Evolutionary conservation across 2,797 vertebrate genomes (phyloP), one percentile per base, ranked within the genome.

Genomic region (Emys orbicularis): DNA sequence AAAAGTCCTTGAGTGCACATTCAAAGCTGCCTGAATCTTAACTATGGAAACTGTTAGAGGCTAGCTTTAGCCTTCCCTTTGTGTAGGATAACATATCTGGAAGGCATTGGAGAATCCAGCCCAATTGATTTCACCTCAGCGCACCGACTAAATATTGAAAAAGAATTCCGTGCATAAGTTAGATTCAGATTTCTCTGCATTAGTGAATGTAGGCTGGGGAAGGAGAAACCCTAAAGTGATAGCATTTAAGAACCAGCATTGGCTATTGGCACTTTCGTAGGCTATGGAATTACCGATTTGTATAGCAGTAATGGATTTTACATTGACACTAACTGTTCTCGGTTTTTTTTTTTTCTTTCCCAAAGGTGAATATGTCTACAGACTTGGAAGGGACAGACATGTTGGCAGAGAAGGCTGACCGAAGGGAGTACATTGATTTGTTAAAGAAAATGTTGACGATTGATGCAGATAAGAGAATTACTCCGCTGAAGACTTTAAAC

Each of bases 361-460:
- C 15, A 50, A 94, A 99, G 99, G 99, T 99, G 97, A 99, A 99
- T 98, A 99, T 99, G 99, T 98, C 98, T 93, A 99, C 99, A 31
- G 99, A 98, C 97, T 98, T 99, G 97, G 99, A 99, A 94, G 99
- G 99, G 92, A 99, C 99, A 0, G 99, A 99, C 96, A 99, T 99
- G 98, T 98, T 99, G 98, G 99, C 99, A 41, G 99, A 99, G 98
- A 99, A 99, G 97, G 99, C 99, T 7, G 99, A 99, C 97, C 97
- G 99, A 53, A 99, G 99, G 94, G 99, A 99, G 97, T 99, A 99
- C 92, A 99, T 99, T 92, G 99, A 99, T 98, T 98, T 99, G 97
- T 98, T 99, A 97, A 99, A 99, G 98, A 99, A 99, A 98, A 99
- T 99, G 99, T 98, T 99, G 97, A 99, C 99, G 2, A 99, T 99